A percentile compares a stretch with the other conserved stretches of the same genome.
phyloP scores from a whole-genome alignment of 2,888 invertebrate genomes.

The Tiliacea citrago region DNA sequence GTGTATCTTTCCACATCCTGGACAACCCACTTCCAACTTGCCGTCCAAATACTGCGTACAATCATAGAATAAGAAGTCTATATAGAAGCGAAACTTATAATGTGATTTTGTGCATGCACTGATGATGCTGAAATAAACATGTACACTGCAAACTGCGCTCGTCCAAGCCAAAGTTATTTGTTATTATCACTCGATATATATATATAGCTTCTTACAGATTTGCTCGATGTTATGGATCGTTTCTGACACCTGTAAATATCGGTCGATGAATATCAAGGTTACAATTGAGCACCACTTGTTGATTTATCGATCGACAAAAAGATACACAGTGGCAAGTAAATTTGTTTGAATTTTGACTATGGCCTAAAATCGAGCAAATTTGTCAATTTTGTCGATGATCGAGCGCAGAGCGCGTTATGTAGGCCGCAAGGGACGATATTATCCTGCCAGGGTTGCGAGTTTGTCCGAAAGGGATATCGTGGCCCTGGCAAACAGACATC shows the following conservation, averaged over 20 bases:
- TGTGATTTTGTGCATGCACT: neutral
- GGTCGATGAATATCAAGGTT: neutral
- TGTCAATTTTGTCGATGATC: neutral
- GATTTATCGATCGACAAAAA: neutral
- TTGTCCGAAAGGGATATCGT: too few species aligned
- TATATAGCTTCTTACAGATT: neutral
- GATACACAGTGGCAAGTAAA: neutral
- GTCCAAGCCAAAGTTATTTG: neutral
- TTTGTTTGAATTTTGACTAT: neutral
- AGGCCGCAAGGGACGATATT: neutral
- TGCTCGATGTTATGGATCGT: neutral
- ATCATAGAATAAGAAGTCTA: slow-evolving; percentile 29
- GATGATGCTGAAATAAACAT: neutral
- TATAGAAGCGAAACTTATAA: slow-evolving; percentile 11
- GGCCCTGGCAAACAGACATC: too few species aligned
- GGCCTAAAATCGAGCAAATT: neutral
- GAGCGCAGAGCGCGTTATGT: too few species aligned
- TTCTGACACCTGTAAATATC: neutral
- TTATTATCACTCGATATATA: neutral
- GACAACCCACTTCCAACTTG: slow-evolving; percentile 46
- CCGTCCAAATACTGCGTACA: slow-evolving; percentile 36
- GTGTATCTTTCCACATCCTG: slow-evolving; percentile 62
- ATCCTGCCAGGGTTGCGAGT: too few species aligned
- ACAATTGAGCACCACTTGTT: neutral
- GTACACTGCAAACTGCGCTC: neutral